Base-by-base conservation (phyloP, 2,797 vertebrate species). In the Eulemur rubriventer region DNA sequence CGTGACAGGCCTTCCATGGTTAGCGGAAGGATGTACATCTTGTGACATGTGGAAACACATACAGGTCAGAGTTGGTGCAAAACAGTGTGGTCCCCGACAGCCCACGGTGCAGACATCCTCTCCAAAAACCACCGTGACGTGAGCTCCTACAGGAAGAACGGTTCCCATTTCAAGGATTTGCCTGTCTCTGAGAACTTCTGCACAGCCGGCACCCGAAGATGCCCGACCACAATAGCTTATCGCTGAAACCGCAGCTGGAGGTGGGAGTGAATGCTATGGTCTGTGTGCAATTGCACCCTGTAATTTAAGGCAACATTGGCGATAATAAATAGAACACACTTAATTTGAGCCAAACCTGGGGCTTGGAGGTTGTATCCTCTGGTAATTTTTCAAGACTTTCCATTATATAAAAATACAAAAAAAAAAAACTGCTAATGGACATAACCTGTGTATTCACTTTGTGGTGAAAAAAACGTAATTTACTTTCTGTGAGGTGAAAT, bases 191-290 rank as follows among this genome's bases (percentile, higher is more conserved):
- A 63, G 59, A 30, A 30, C 28, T 16, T 16, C 13, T 16, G 12
- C 1, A 13, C 24, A 30, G 28, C 28, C 13, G 30, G 30, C 59
- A 16, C 59, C 59, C 13, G 59, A 4, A 30, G 4, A 12, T 1
- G 2, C 59, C 4, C 4, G 24, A 6, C 59, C 33, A 2, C 8
- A 8, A 9, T 17, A 16, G 48, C 2, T 13, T 12, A 4, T 7
- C 0, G 6, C 0, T 1, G 3, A 26, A 10, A 6, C 20, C 16
- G 1, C 20, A 7, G 2, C 0, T 4, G 38, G 7, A 16, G 6
- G 7, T 12, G 11, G 26, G 24, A 18, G 2, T 5, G 9, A 3
- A 16, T 1, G 7, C 55, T 24, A 9, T 13, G 1, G 3, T 7
- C 1, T 1, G 61, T 1, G 12, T 14, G 16, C 28, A 22, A 35